Evolutionary conservation across 2,797 vertebrate species (phyloP), one percentile per base, ranked within the genome.

Genomic region (Sciurus vulgaris): DNA sequence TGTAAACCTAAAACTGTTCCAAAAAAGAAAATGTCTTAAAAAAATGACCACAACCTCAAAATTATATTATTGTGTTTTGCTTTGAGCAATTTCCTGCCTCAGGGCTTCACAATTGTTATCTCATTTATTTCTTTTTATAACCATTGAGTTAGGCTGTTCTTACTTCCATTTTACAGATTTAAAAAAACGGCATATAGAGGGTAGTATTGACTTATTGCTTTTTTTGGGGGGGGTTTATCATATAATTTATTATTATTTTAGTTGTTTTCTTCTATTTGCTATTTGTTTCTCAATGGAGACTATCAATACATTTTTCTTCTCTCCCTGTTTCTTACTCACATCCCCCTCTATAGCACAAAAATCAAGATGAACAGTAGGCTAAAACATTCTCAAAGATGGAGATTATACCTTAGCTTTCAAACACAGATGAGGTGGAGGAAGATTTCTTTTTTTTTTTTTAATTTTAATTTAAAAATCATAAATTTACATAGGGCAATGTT

Each of bases 151-250:
- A 83, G 49, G 12, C 61, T 94, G 14, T 84, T 95, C 44, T 89
- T 93, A 49, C 93, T 89, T 84, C 20, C 67, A 41, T 70, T 77
- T 79, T 35, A 76, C 5, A 85, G 67, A 67, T 85, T 67, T 14
- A 11, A 85, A 79, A 90, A 90, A 35, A 28, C 86, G 38, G 15
- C 61, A 70, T 79, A 17, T 35, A 81, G 30, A 18, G 12, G 35
- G 51, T 85, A 85, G 77, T 94, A 79, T 49, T 44, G 61, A 65
- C 77, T 93, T 89, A 86, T 51, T n/a, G n/a, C n/a, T n/a, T n/a
- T n/a, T n/a, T n/a, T n/a, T n/a, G n/a, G n/a, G n/a, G 20, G 41
- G 65, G 10, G 28, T 61, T 82, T 76, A 76, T 33, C 15, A 35
- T 44, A 22, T 26, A 69, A n/a, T 77, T 91, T n/a, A n/a, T 41